These are phyloP conservation scores for Onychostoma macrolepis DNA, from an alignment of 2,113 vertebrate species.

Conservation along the genomic window DNA sequence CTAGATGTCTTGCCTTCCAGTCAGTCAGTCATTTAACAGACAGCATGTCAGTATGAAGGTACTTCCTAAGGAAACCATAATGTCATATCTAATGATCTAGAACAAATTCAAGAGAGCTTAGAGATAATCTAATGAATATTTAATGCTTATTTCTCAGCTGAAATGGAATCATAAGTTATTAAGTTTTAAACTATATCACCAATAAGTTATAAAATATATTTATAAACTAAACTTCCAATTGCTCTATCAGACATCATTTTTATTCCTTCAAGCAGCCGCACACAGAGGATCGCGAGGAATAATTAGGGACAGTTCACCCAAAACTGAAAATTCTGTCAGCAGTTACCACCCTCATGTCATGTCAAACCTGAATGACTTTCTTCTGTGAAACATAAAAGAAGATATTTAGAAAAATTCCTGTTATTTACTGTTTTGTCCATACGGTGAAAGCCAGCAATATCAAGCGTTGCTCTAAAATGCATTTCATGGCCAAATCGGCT, in stretches of 20 bases:
- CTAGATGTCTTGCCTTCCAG: neutral
- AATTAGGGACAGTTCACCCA: neutral
- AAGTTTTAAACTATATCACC: neutral
- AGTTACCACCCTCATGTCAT: neutral
- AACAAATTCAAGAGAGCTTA: neutral
- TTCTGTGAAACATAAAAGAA: neutral
- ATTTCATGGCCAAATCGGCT: neutral
- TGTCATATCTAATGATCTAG: slow-evolving; percentile 3
- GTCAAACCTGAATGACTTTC: neutral
- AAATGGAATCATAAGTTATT: neutral
- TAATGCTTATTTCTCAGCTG: slow-evolving; percentile 8
- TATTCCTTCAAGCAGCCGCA: neutral
- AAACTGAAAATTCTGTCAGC: neutral
- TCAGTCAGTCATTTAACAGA: neutral
- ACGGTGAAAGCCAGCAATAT: neutral
- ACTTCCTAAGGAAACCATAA: neutral
- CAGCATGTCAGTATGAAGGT: neutral
- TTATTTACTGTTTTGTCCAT: neutral
- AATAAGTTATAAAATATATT: neutral
- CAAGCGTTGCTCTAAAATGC: neutral
- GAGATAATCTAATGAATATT: slow-evolving; percentile 15
- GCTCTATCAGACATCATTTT: neutral
- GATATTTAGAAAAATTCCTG: neutral
- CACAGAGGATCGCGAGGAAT: neutral
- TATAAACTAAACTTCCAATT: slow-evolving; percentile 2